A percentile compares a stretch with the other conserved stretches of the same genome.
These are phyloP conservation scores for Macropus fuliginosus DNA, from an alignment of 2,797 vertebrate genomes.

Conservation along the genomic window DNA sequence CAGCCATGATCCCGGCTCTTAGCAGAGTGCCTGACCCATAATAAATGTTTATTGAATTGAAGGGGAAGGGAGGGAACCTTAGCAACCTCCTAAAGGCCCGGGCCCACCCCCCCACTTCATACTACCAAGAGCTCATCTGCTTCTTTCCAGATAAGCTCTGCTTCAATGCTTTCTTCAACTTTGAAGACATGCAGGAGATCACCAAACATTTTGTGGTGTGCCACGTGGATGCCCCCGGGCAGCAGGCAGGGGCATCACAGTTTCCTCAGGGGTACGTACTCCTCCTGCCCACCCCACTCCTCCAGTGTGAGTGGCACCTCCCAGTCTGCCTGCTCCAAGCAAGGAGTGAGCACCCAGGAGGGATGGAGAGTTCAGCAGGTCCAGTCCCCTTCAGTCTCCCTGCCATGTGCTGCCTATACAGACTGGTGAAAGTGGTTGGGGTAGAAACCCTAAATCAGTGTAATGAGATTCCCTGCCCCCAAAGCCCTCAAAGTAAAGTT, in stretches of 20 bases:
- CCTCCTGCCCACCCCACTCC: not conserved
- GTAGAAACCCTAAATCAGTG: not conserved
- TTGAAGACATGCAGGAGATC: constrained; percentile 98
- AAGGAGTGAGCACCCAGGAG: not conserved
- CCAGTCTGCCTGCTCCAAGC: not conserved
- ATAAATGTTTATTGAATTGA: not conserved
- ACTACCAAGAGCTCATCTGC: not conserved
- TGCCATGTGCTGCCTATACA: not conserved
- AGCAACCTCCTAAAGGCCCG: too few species aligned
- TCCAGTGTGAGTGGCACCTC: not conserved
- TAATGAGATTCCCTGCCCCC: not conserved
- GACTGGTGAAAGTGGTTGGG: not conserved
- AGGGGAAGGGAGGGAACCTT: not conserved
- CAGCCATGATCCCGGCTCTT: too few species aligned
- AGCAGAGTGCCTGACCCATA: too few species aligned
- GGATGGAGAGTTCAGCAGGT: not conserved
- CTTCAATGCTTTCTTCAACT: constrained; percentile 96
- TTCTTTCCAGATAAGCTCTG: constrained; percentile 94
- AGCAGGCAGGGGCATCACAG: constrained; percentile 94
- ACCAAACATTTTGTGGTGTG: constrained; percentile 98
- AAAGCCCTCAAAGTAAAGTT: not conserved
- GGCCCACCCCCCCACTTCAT: not conserved
- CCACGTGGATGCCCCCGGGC: constrained; percentile 95
- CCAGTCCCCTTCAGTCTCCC: too few species aligned
- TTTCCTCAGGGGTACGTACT: constrained; percentile 88